A percentile compares a stretch with the other conserved stretches of the same genome.
Conservation (phyloP, 2,797 vertebrate genomes). For the Leuciscus waleckii region DNA sequence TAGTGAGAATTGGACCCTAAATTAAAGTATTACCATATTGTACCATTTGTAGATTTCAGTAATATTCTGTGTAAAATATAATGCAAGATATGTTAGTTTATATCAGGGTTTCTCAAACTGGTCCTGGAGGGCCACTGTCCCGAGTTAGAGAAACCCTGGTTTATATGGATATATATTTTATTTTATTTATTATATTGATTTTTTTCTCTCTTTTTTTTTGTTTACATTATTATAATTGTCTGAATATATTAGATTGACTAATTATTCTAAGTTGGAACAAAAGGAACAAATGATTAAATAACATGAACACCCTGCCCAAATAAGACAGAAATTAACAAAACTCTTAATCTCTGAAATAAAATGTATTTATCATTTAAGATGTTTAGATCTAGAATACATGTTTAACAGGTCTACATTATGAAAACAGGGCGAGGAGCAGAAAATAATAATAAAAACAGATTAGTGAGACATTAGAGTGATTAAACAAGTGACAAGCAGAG, state of each 20-base stretch:
- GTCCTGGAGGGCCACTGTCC: too few relatives aligned
- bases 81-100: too few relatives aligned
- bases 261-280: background rate
- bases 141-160: too few relatives aligned
- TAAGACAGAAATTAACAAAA: background rate
- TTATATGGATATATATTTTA: too few relatives aligned
- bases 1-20: too few relatives aligned
- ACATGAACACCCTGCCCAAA: background rate
- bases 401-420: background rate
- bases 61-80: background rate
- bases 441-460: background rate
- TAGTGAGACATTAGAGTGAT: background rate
- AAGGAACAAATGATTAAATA: background rate
- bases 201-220: too few relatives aligned
- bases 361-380: background rate
- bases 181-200: too few relatives aligned
- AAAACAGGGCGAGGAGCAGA: conserved; percentile 7
- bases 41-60: background rate
- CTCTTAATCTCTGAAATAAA: background rate
- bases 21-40: too few relatives aligned
- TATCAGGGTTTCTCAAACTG: too few relatives aligned
- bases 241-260: background rate
- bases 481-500: background rate
- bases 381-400: background rate
- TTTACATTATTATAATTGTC: background rate